Percentiles rank a stretch among this genome's conserved stretches.
These are phyloP conservation scores for Dicranocentrus wangi DNA, from an alignment of 2,888 invertebrate genomes.

Conservation along the genomic window DNA sequence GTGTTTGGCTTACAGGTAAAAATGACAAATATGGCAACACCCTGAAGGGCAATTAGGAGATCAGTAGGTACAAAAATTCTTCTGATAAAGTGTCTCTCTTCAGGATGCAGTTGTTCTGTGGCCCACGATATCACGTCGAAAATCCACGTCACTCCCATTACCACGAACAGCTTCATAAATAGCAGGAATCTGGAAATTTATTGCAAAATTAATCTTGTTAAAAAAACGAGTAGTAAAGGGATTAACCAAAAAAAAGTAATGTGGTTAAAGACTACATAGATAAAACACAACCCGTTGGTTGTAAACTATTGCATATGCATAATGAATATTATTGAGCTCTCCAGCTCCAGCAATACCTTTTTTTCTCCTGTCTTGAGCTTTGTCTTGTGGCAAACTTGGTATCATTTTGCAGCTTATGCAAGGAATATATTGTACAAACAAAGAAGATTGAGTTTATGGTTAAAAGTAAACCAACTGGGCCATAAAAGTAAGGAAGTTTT, in stretches of 20 bases:
- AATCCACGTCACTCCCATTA: slow-evolving; percentile 86
- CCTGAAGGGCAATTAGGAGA: slow-evolving; percentile 88
- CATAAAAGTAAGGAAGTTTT: slow-evolving; percentile 88
- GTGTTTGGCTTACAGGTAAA: slow-evolving; percentile 90
- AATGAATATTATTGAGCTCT: background rate
- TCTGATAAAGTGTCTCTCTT: slow-evolving; percentile 65
- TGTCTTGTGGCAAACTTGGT: slow-evolving; percentile 73
- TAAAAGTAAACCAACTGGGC: slow-evolving; percentile 86
- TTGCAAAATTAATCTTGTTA: slow-evolving; percentile 21
- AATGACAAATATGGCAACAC: slow-evolving; percentile 90
- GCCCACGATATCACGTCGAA: slow-evolving; percentile 90
- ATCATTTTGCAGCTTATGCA: slow-evolving; percentile 81
- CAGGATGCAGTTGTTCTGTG: slow-evolving; percentile 82
- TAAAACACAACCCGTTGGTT: background rate
- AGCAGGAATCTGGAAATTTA: slow-evolving; percentile 74
- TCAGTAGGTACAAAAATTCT: slow-evolving; percentile 87
- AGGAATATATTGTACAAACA: slow-evolving; percentile 81
- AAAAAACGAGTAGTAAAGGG: too few relatives aligned
- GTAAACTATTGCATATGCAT: background rate
- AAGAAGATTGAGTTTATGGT: slow-evolving; percentile 87
- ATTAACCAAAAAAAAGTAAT: too few relatives aligned
- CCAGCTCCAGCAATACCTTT: slow-evolving; percentile 67
- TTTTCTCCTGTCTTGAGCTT: slow-evolving; percentile 73
- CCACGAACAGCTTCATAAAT: slow-evolving; percentile 88
- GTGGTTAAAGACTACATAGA: too few relatives aligned